phyloP scores from a whole-genome alignment of 2,113 vertebrate genomes.

The Leucosticte australis region DNA sequence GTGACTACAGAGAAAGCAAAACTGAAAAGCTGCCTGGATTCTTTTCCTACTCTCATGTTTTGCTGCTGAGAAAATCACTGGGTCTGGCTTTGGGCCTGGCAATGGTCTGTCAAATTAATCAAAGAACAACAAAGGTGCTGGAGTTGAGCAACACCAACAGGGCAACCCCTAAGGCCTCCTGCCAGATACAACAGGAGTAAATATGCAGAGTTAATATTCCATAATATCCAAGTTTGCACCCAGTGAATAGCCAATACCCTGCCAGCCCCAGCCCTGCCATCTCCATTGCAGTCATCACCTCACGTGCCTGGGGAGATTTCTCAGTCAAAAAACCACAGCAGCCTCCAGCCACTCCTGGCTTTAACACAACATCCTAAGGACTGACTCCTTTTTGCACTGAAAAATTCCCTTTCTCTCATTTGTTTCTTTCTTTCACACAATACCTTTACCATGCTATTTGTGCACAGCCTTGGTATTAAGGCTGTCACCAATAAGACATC shows the following conservation, averaged over 20 bases:
- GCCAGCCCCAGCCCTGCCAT: neutral
- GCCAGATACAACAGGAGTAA: constrained; percentile 70
- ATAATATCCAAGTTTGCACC: constrained; percentile 38
- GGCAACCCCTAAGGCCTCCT: constrained; percentile 53
- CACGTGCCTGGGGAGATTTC: neutral
- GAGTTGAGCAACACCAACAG: constrained; percentile 21
- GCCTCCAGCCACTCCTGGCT: neutral
- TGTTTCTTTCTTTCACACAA: constrained; percentile 21
- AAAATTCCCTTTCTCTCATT: neutral
- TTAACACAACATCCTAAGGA: neutral
- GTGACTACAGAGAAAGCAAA: neutral
- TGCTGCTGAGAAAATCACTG: constrained; percentile 4
- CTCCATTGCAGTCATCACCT: neutral
- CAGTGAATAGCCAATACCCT: constrained; percentile 23
- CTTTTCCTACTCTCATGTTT: neutral
- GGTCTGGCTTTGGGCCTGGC: constrained; percentile 27
- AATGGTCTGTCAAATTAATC: constrained; percentile 65
- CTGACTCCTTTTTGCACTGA: neutral
- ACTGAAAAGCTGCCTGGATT: neutral
- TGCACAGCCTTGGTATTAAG: neutral
- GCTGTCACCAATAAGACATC: neutral
- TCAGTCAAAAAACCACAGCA: neutral
- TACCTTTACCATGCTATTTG: neutral
- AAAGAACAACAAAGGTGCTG: constrained; percentile 55
- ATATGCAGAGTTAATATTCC: constrained; percentile 61